Conservation (phyloP, 2,888 invertebrate genomes). For the Trichogramma dendrolimi region DNA sequence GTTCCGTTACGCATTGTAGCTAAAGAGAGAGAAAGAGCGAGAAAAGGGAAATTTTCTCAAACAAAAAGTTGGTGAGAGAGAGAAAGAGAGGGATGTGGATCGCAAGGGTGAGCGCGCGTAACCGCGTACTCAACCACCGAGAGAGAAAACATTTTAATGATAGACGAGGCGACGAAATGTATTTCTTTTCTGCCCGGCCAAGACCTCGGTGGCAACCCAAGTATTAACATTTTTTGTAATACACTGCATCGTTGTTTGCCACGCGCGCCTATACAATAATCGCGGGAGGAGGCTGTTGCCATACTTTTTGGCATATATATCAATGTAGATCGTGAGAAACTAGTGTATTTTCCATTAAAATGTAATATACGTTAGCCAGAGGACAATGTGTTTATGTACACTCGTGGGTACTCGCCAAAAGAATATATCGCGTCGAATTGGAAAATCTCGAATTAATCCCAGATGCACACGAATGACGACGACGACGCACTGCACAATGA, state of each 20-base stretch:
- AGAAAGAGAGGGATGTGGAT: not conserved
- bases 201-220: no score
- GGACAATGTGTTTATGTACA: not conserved
- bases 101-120: not conserved
- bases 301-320: conserved; percentile 1
- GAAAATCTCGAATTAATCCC: conserved; percentile 29
- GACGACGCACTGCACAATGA: conserved; percentile 4
- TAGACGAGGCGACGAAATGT: conserved; percentile 3
- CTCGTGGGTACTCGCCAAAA: no score
- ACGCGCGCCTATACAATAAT: not conserved
- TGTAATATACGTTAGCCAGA: not conserved
- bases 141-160: conserved; percentile 9
- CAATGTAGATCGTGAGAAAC: conserved; percentile 8
- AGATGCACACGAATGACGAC: conserved; percentile 12
- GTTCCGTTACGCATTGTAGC: not conserved
- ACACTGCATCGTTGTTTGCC: not conserved
- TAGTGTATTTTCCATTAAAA: not conserved
- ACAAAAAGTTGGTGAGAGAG: conserved; percentile 15
- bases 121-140: not conserved
- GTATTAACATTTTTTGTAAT: no score
- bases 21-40: conserved; percentile 10
- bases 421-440: conserved; percentile 21
- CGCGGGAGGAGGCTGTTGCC: not conserved
- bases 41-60: conserved; percentile 20
- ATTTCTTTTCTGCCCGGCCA: not conserved